A percentile compares a stretch with the other conserved stretches of the same genome.
Conservation (phyloP, 2,888 invertebrate genomes). For the Augiades crinisus region DNA sequence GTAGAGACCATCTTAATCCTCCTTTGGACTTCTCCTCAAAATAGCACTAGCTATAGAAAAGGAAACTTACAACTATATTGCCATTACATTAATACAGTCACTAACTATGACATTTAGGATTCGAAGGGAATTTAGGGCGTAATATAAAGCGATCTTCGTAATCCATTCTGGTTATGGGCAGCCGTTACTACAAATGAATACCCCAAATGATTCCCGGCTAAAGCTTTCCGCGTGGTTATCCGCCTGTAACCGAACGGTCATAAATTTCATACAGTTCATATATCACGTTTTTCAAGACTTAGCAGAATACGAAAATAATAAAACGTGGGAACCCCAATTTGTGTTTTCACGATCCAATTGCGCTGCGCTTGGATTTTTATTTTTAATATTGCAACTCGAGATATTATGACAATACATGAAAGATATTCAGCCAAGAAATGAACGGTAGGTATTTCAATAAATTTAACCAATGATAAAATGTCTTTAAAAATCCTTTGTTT, state of each 20-base stretch:
- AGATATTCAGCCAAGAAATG: too few species aligned
- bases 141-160: too few species aligned
- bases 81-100: too few species aligned
- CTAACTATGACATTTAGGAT: too few species aligned
- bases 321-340: slow-evolving; percentile 9
- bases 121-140: too few species aligned
- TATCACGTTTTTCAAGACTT: slow-evolving; percentile 23
- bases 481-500: too few species aligned
- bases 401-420: neutral
- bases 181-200: slow-evolving; percentile 4
- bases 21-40: too few species aligned
- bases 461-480: neutral
- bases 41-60: too few species aligned
- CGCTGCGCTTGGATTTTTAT: slow-evolving; percentile 1
- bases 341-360: slow-evolving; percentile 12
- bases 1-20: too few species aligned
- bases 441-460: neutral
- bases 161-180: neutral
- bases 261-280: slow-evolving; percentile 32
- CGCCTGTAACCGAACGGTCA: slow-evolving; percentile 13
- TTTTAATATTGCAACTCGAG: neutral
- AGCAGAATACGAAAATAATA: slow-evolving; percentile 19
- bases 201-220: slow-evolving; percentile 4
- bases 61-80: too few species aligned
- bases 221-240: slow-evolving; percentile 3